Percentiles rank a stretch among this genome's conserved stretches.
Evolutionary conservation across 2,888 invertebrate species (phyloP).

Genomic region (Hydrotaea cyrtoneurina): DNA sequence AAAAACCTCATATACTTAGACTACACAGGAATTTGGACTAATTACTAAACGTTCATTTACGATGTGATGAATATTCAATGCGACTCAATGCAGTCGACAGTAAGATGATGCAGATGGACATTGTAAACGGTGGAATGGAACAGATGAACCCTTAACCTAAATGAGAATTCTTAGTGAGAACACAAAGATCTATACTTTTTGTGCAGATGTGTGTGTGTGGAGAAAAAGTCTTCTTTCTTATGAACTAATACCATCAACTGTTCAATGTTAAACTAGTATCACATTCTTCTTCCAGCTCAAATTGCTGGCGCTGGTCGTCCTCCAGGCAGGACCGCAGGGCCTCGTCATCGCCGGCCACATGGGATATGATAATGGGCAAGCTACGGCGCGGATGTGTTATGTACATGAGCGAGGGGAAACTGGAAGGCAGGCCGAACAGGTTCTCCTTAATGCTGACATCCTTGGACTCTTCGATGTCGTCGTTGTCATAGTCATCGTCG

Average conservation of each 20-base stretch:
- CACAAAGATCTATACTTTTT: slow-evolving; percentile 29
- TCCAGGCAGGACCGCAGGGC: slow-evolving; percentile 46
- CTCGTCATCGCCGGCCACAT: slow-evolving; percentile 90
- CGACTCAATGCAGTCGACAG: too few species aligned
- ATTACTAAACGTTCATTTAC: too few species aligned
- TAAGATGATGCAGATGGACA: too few species aligned
- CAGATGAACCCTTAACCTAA: slow-evolving; percentile 55
- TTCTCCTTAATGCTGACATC: slow-evolving; percentile 23
- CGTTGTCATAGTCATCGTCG: slow-evolving; percentile 40
- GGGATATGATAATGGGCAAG: slow-evolving; percentile 90
- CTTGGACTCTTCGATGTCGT: slow-evolving; percentile 17
- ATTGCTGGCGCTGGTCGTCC: slow-evolving; percentile 32
- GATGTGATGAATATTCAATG: background rate
- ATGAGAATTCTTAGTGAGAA: background rate
- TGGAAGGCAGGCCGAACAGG: slow-evolving; percentile 67
- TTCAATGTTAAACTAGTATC: slow-evolving; percentile 6
- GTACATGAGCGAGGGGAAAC: slow-evolving; percentile 88
- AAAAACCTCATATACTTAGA: background rate
- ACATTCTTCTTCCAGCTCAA: slow-evolving; percentile 22
- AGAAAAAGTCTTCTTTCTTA: background rate
- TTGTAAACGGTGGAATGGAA: background rate
- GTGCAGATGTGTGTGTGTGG: background rate
- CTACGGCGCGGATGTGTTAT: slow-evolving; percentile 88
- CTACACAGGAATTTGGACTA: background rate
- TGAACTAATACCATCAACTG: background rate